Conservation (phyloP, 2,797 vertebrate species). For the Coilia nasus region DNA sequence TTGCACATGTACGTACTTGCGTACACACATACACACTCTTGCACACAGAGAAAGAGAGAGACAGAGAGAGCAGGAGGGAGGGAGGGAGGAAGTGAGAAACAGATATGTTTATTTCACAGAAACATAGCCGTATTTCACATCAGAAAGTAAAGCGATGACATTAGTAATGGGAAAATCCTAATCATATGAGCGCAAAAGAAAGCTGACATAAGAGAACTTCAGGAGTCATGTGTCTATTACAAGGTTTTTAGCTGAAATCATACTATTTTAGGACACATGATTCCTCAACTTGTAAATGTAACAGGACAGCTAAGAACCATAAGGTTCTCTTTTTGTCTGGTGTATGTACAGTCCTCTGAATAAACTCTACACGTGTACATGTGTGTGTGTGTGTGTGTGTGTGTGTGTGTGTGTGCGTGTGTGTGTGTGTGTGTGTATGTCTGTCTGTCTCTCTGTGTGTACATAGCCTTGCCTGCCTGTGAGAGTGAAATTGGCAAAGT, state of each 20-base stretch:
- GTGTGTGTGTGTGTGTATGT: neutral
- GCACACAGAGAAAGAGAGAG: neutral
- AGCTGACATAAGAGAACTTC: neutral
- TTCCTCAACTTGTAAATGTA: neutral
- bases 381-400: neutral
- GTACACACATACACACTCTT: neutral
- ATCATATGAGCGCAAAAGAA: neutral
- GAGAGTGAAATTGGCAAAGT: neutral
- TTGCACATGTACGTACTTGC: neutral
- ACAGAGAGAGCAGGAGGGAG: neutral
- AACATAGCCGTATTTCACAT: neutral
- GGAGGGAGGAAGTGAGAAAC: too few relatives aligned
- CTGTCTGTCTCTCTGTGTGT: slow-evolving; percentile 2
- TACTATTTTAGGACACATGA: neutral
- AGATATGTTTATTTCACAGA: neutral
- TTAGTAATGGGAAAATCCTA: neutral
- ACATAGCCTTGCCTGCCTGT: neutral
- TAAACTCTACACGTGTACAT: neutral
- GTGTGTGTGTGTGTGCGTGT: neutral
- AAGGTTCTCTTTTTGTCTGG: neutral
- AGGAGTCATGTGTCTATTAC: neutral
- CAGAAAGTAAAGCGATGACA: neutral
- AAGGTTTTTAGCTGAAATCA: neutral
- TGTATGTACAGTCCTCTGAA: too few relatives aligned
- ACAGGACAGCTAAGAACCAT: neutral